These are phyloP conservation scores for Sterrhoptilus dennistouni DNA, from an alignment of 2,113 vertebrate species.

Conservation along the genomic window DNA sequence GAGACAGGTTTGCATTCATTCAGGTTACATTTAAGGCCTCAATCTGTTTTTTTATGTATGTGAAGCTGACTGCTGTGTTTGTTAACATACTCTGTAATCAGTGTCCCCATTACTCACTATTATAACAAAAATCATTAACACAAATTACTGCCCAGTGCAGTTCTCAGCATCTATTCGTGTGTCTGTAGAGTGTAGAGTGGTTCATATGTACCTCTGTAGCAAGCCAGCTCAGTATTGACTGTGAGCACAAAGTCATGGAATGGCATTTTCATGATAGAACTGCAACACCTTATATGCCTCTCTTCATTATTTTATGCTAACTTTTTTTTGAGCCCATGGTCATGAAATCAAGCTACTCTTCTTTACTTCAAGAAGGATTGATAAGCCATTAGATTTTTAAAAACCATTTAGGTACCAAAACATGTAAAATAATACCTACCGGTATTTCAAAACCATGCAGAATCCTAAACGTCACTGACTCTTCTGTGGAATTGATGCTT, in stretches of 20 bases:
- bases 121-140: neutral
- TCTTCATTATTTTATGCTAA: neutral
- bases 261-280: fast-evolving
- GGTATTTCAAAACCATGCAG: neutral
- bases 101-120: neutral
- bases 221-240: neutral
- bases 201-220: neutral
- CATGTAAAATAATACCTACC: neutral
- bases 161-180: neutral
- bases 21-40: neutral
- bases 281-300: neutral
- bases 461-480: neutral
- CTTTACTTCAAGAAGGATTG: neutral
- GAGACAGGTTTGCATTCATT: neutral
- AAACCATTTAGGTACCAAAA: neutral
- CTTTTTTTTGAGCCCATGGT: neutral
- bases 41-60: neutral
- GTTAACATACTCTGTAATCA: neutral
- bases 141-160: neutral
- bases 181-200: neutral
- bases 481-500: neutral
- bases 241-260: fast-evolving
- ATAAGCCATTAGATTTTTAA: neutral
- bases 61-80: neutral
- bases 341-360: neutral